phyloP scores from a whole-genome alignment of 2,888 invertebrate species.

The Morpho deidamia region DNA sequence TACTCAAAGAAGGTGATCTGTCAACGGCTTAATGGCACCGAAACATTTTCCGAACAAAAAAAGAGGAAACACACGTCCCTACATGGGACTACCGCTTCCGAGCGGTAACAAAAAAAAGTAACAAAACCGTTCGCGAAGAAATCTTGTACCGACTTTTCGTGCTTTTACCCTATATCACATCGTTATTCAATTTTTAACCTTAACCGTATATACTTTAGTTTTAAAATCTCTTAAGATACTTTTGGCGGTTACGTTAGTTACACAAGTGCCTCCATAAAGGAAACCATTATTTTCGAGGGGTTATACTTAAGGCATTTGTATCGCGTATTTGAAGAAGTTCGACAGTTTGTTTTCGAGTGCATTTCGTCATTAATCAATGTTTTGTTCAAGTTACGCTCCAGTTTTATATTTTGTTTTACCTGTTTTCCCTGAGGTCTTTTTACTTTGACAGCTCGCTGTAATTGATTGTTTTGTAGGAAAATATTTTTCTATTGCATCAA shows the following conservation, averaged over 20 bases:
- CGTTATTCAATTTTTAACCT: constrained; percentile 24
- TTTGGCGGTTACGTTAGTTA: constrained; percentile 36
- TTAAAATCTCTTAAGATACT: constrained; percentile 18
- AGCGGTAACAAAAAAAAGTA: constrained; percentile 62
- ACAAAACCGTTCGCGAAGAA: constrained; percentile 53
- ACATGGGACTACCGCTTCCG: constrained; percentile 68
- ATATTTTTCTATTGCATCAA: constrained; percentile 11
- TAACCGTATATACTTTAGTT: constrained; percentile 2
- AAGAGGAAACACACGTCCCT: constrained; percentile 71
- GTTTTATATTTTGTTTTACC: constrained; percentile 71
- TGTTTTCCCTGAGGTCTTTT: constrained; percentile 52
- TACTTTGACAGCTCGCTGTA: constrained; percentile 63
- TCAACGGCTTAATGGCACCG: constrained; percentile 76
- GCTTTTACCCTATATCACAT: constrained; percentile 39
- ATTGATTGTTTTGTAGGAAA: constrained; percentile 63
- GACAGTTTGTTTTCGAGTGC: constrained; percentile 78
- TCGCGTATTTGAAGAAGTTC: constrained; percentile 76
- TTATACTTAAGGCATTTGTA: constrained; percentile 72
- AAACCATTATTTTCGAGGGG: constrained; percentile 77
- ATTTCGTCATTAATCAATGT: constrained; percentile 77
- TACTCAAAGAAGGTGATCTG: constrained; percentile 70
- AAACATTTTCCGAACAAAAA: constrained; percentile 77
- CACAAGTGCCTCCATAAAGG: constrained; percentile 44
- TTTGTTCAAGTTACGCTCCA: constrained; percentile 57
- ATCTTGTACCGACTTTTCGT: constrained; percentile 50